These are phyloP conservation scores for Symphodus melops DNA, from an alignment of 2,113 vertebrate species.

Conservation along the genomic window DNA sequence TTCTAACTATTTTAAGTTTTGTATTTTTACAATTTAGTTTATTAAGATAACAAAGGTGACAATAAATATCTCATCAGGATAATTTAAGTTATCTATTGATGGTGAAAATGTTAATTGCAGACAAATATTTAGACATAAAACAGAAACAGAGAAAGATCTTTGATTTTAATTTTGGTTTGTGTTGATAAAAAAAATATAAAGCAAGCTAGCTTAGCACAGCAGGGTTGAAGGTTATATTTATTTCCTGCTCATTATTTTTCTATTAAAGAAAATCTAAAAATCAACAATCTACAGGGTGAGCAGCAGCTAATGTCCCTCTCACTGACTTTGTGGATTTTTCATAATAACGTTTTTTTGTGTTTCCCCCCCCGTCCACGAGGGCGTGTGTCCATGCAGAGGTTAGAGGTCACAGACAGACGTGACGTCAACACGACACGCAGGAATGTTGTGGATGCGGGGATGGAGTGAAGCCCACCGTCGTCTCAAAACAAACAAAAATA, in stretches of 20 bases:
- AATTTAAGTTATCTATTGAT: too few relatives aligned
- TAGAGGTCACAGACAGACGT: constrained; percentile 78
- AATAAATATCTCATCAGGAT: too few relatives aligned
- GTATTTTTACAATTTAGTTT: too few relatives aligned
- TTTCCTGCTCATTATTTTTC: constrained; percentile 2
- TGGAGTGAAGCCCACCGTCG: constrained; percentile 82
- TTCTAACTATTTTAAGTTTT: background rate
- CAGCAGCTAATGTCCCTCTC: background rate
- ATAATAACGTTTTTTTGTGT: background rate
- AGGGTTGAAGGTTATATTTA: background rate
- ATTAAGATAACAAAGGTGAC: too few relatives aligned
- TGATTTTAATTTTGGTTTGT: background rate
- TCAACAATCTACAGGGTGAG: background rate
- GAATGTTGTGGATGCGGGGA: constrained; percentile 83
- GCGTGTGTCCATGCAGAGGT: constrained; percentile 82
- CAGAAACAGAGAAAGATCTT: too few relatives aligned
- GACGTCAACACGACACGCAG: constrained; percentile 83
- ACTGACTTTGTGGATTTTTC: background rate
- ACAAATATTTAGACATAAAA: too few relatives aligned
- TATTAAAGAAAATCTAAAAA: constrained; percentile 5
- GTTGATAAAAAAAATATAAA: background rate
- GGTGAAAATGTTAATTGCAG: too few relatives aligned
- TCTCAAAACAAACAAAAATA: constrained; percentile 32
- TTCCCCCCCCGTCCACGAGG: constrained; percentile 76
- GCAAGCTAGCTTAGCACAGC: too few relatives aligned